Evolutionary conservation across 1,140 invertebrate species (phyloP).

Genomic region (Maconellicoccus hirsutus): DNA sequence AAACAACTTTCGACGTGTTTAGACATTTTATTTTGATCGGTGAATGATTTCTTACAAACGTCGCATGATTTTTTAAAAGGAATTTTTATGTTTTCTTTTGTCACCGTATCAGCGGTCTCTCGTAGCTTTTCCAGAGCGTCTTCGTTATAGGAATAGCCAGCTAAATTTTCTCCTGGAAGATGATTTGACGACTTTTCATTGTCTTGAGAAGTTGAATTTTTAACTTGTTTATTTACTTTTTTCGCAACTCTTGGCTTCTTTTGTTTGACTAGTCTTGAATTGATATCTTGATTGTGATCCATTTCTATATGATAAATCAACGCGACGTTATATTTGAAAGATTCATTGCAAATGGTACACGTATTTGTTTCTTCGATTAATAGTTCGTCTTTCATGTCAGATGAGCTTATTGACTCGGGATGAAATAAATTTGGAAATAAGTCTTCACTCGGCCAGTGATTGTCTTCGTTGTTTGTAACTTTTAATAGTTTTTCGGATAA

Average conservation of each 20-base stretch:
- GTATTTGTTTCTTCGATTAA: constrained; percentile 3
- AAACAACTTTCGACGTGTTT: background rate
- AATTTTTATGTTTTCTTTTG: no score
- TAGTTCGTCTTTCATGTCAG: constrained; percentile 16
- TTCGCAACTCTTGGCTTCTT: background rate
- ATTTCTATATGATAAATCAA: background rate
- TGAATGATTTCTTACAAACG: background rate
- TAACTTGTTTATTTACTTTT: background rate
- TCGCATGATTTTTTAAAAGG: background rate
- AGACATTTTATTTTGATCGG: background rate
- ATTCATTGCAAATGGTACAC: background rate
- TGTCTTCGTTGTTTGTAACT: background rate
- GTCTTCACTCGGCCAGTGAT: background rate
- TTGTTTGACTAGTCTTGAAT: background rate
- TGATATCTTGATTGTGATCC: background rate
- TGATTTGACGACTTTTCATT: no score
- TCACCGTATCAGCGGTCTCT: no score
- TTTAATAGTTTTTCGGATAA: background rate
- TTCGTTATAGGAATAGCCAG: no score
- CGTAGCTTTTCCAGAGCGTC: no score
- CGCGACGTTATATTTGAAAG: background rate
- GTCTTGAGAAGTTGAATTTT: no score
- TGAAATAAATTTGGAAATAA: background rate
- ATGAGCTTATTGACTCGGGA: background rate
- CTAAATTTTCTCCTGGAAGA: no score